Evolutionary conservation across 35 echinoderm and acorn worm species (phyloP), one percentile per base, ranked within the genome.

Genomic region (Eucidaris tribuloides): DNA sequence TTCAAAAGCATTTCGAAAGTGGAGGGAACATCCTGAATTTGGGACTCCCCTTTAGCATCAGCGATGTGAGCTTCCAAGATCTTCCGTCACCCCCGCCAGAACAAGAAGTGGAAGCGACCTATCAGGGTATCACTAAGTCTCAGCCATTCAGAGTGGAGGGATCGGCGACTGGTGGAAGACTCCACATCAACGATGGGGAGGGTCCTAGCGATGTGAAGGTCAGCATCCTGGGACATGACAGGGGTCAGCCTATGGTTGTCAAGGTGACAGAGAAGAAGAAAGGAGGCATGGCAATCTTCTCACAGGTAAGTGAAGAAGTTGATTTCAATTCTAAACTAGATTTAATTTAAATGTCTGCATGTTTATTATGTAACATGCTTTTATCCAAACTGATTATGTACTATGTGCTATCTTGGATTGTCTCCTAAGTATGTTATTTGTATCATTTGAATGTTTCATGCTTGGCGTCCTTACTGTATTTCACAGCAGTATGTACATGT

Each of bases 281-380:
- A 40, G 63, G 54, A 76, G 90, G 90, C 52, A 83, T 54, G 71
- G 84, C 84, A 25, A 46, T 92, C 25, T 76, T 86, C 50, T 92
- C 84, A 45, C 90, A 87, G 66, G 90, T 87, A 76, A 76, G 90
- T n/a, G n/a, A n/a, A n/a, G n/a, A n/a, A n/a, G n/a, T n/a, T n/a
- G n/a, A n/a, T n/a, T n/a, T n/a, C n/a, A n/a, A n/a, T n/a, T n/a
- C n/a, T n/a, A n/a, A n/a, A n/a, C n/a, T n/a, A n/a, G n/a, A n/a
- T n/a, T n/a, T n/a, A n/a, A n/a, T n/a, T n/a, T n/a, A n/a, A n/a
- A n/a, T n/a, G n/a, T n/a, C n/a, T n/a, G n/a, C n/a, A n/a, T n/a
- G n/a, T n/a, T n/a, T n/a, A n/a, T n/a, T n/a, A n/a, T n/a, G n/a
- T n/a, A n/a, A n/a, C n/a, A n/a, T n/a, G n/a, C n/a, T n/a, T n/a